Conservation (phyloP, 2,113 vertebrate species). For the Syngnathus typhle region DNA sequence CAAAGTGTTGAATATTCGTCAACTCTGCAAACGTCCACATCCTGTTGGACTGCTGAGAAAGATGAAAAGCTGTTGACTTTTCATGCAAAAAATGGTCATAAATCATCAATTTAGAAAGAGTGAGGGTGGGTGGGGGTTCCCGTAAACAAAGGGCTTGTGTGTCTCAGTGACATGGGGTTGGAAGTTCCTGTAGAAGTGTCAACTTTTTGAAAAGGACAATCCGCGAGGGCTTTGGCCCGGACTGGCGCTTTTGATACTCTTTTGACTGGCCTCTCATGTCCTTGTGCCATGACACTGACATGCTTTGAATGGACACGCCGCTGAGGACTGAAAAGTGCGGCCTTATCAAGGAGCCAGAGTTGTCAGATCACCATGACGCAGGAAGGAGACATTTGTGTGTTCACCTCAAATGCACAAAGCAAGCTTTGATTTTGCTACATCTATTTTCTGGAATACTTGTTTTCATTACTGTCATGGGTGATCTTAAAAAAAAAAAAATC, state of each 20-base stretch:
- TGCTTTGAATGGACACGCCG: conserved; percentile 31
- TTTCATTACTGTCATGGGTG: background rate
- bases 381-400: conserved; percentile 51
- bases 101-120: conserved; percentile 42
- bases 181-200: conserved; percentile 61
- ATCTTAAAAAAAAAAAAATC: background rate
- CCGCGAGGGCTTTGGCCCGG: conserved; percentile 53
- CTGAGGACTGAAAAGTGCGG: background rate
- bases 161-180: conserved; percentile 52
- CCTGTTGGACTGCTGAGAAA: conserved; percentile 55
- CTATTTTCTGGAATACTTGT: too few relatives aligned
- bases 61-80: conserved; percentile 49
- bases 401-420: conserved; percentile 53
- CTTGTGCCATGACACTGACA: conserved; percentile 48
- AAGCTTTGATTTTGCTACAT: conserved; percentile 26
- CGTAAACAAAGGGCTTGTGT: conserved; percentile 41
- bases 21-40: conserved; percentile 58
- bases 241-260: conserved; percentile 61
- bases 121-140: too few relatives aligned
- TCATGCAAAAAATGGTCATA: conserved; percentile 46
- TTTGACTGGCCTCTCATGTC: conserved; percentile 56
- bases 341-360: conserved; percentile 18
- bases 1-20: conserved; percentile 49
- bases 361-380: conserved; percentile 46
- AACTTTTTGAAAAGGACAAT: conserved; percentile 66